Base-by-base conservation (phyloP, 2,888 invertebrate species). In the Listrodromus nycthemerus region DNA sequence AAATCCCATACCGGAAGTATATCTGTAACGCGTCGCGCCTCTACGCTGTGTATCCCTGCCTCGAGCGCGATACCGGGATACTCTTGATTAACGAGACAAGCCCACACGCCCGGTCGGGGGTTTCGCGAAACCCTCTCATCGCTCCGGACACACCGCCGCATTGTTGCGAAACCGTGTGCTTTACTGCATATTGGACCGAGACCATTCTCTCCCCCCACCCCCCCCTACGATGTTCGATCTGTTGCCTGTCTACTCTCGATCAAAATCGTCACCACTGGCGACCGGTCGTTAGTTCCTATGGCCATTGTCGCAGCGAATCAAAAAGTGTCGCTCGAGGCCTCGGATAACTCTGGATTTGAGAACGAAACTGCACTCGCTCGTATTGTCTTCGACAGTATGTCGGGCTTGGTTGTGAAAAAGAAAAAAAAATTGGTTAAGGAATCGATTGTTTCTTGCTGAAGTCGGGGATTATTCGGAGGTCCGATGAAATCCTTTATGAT, bases 1-100 rank as follows among this genome's bases (percentile, higher is more conserved):
- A 74, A 73, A 73, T 80, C 33, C 77, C 63, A 84, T 73, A 76
- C 52, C 7, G 52, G 19, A 52, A 19, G 19, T 67, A 74, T 33
- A 37, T 79, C 63, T 52, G 69, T 73, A 52, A 21, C 30, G 52
- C 7, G 55, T 66, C 24, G 66, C 66, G 58, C 41, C 65, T 52
- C 50, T 24, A 37, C 41, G n/a, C 45, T 33, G 73, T 33, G 73
- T 76, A 73, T 77, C 76, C 73, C 84, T 86, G 87, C 86, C 78
- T 67, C 82, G 87, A 69, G 82, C 73, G 88, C 90, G 91, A 91
- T 91, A 90, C 87, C 88, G 85, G 86, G 87, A 80, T 87, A 85
- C 90, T 90, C 90, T 91, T 92, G 92, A 92, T 92, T 91, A 92
- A 92, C 91, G 92, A 92, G 91, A 90, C 80, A 66, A 77, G 88